A percentile compares a stretch with the other conserved stretches of the same genome.
Evolutionary conservation across 2,888 invertebrate genomes (phyloP).

Genomic region (Caenorhabditis macrosperma): DNA sequence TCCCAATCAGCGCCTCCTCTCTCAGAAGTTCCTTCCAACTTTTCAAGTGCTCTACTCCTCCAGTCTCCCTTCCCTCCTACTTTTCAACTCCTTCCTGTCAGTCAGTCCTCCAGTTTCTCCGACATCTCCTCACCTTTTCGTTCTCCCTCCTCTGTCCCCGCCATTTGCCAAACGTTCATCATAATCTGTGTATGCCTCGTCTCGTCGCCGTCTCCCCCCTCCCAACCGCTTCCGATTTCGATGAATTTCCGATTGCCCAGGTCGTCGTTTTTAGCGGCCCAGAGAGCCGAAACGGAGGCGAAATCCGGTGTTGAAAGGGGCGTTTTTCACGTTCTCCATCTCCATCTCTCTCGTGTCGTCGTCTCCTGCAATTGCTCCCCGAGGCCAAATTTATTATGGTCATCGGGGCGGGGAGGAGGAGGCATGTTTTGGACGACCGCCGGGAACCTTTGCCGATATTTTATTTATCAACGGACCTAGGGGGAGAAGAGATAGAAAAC

Average conservation of each 20-base stretch:
- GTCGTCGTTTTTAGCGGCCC: too few species aligned
- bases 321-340: constrained; percentile 24
- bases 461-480: constrained; percentile 34
- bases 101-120: constrained; percentile 1
- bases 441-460: constrained; percentile 29
- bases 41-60: constrained; percentile 7
- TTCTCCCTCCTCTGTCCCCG: neutral
- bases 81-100: neutral
- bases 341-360: neutral
- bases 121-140: neutral
- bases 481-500: too few species aligned
- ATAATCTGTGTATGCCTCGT: neutral
- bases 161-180: neutral
- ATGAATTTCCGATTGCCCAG: constrained; percentile 55
- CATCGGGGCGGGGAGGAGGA: neutral
- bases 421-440: constrained; percentile 13
- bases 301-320: constrained; percentile 53
- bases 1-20: too few species aligned
- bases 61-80: neutral
- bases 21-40: too few species aligned
- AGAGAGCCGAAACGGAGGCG: neutral
- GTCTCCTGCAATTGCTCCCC: constrained; percentile 41
- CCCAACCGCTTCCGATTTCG: constrained; percentile 31
- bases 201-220: neutral
- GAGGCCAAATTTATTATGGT: constrained; percentile 43